Conservation (phyloP, 2,888 invertebrate genomes). For the Ceraclea dissimilis region DNA sequence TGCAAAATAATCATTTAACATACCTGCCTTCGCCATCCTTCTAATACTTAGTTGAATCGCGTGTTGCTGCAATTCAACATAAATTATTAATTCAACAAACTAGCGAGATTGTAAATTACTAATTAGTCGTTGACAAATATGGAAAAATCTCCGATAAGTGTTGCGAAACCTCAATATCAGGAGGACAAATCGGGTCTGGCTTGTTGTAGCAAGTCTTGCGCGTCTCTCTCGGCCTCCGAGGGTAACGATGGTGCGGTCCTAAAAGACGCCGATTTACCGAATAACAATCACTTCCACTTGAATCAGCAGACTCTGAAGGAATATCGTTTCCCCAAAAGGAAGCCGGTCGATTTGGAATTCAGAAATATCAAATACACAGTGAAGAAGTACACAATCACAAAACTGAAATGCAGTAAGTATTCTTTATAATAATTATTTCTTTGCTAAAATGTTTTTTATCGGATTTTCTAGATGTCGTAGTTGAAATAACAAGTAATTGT, state of each 20-base stretch:
- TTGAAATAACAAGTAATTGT: no score
- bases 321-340: conserved; percentile 33
- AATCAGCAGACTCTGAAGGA: conserved; percentile 22
- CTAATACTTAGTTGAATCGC: no score
- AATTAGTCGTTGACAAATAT: no score
- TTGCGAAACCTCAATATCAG: neutral
- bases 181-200: conserved; percentile 21
- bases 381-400: conserved; percentile 48
- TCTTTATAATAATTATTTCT: neutral
- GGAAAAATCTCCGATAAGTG: no score
- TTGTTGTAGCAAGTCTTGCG: conserved; percentile 23
- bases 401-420: conserved; percentile 53
- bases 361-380: conserved; percentile 58
- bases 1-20: no score
- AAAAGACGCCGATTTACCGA: conserved; percentile 11
- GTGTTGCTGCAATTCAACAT: no score
- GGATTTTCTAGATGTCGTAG: no score
- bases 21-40: no score
- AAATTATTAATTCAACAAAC: no score
- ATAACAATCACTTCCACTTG: conserved; percentile 22
- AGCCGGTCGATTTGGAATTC: conserved; percentile 62
- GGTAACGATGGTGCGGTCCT: conserved; percentile 3
- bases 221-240: conserved; percentile 19
- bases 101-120: no score
- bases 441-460: no score